Evolutionary conservation across 1,140 invertebrate species (phyloP), one percentile per base, ranked within the genome.

Genomic region (Nilaparvata lugens): DNA sequence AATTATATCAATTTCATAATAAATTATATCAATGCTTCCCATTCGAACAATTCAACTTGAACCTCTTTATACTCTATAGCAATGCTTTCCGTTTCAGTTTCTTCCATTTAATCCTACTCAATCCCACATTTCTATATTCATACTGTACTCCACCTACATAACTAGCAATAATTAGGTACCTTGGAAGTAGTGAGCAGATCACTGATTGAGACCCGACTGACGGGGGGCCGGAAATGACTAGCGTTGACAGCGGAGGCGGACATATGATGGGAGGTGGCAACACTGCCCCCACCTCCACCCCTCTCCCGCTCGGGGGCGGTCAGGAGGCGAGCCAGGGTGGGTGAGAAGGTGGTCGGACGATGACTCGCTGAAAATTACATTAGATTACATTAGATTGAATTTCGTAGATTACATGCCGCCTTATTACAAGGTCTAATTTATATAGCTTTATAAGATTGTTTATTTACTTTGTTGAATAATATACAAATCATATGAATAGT

Each of bases 301-400:
- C 75, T 68, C 19, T 75, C 72, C 64, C 78, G 73, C 67, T 84
- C 81, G 9, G 82, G 81, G 52, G 86, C 85, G 25, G 87, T 90
- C 61, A 90, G 75, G 63, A 90, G 78, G 73, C 85, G 79, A 51
- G 87, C 87, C 71, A 90, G 78, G 55, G 87, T 90, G 53, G 87
- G 86, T 64, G 87, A 88, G 74, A 87, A 89, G 7, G 80, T 80
- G 2, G 81, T 78, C 13, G 71, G 68, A 53, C 67, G 56, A 21
- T 64, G 58, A 52, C 60, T 35, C 54, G 54, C 24, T 31, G 48
- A 38, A 31, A n/a, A n/a, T n/a, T n/a, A n/a, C n/a, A n/a, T n/a
- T n/a, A n/a, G n/a, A 28, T 54, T 24, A 28, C 43, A 31, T 4
- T 53, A 56, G 0, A 42, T 28, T 14, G 18, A 73, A n/a, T 66